Evolutionary conservation across 2,113 vertebrate genomes (phyloP).

Genomic region (Oryctolagus cuniculus): mOryCun1.1 NC_091448.1:15623501-15624000

Average conservation of each 20-base stretch:
- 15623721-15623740: neutral
- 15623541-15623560: neutral
- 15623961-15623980: constrained; percentile 4
- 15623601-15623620: neutral
- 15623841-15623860: constrained; percentile 25
- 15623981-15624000: constrained; percentile 24
- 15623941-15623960: neutral
- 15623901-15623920: constrained; percentile 14
- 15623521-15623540: constrained; percentile 35
- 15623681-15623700: neutral
- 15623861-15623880: neutral
- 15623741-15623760: neutral
- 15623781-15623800: neutral
- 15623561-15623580: neutral
- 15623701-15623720: neutral
- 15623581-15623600: neutral
- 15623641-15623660: constrained; percentile 45
- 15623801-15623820: constrained; percentile 12
- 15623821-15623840: constrained; percentile 34
- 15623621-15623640: neutral
- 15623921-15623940: constrained; percentile 1
- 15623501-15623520: constrained; percentile 40
- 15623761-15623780: constrained; percentile 18
- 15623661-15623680: neutral
- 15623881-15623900: constrained; percentile 4